A percentile compares a stretch with the other conserved stretches of the same genome.
Evolutionary conservation across 2,113 vertebrate species (phyloP).

Genomic region (Lycaon pictus): DNA sequence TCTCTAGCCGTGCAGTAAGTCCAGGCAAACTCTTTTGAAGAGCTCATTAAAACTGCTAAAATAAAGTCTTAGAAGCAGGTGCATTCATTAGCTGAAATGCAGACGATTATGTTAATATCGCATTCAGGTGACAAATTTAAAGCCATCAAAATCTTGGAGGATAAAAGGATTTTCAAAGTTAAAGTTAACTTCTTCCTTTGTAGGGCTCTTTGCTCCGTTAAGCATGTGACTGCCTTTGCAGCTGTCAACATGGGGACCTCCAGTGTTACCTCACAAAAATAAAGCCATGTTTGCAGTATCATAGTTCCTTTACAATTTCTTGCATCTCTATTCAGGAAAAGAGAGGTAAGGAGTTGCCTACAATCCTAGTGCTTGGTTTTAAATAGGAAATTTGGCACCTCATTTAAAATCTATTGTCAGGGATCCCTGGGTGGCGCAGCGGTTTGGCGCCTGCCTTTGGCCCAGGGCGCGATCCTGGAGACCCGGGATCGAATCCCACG

Average conservation of each 20-base stretch:
- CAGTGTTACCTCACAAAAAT: slow-evolving; percentile 35
- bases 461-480: no score
- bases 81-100: slow-evolving; percentile 81
- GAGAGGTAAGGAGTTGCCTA: slow-evolving; percentile 34
- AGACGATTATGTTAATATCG: slow-evolving; percentile 80
- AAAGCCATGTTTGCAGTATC: slow-evolving; percentile 34
- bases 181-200: slow-evolving; percentile 71
- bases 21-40: slow-evolving; percentile 80
- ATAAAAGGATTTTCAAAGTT: slow-evolving; percentile 79
- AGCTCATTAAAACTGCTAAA: slow-evolving; percentile 83
- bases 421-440: no score
- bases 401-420: background rate
- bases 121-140: slow-evolving; percentile 83
- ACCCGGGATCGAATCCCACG: no score
- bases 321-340: slow-evolving; percentile 49
- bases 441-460: no score
- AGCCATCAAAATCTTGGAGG: slow-evolving; percentile 72
- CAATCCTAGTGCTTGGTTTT: background rate
- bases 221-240: slow-evolving; percentile 44
- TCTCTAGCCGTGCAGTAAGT: slow-evolving; percentile 66
- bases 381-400: background rate
- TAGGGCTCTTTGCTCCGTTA: slow-evolving; percentile 42
- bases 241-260: slow-evolving; percentile 47
- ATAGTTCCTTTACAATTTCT: slow-evolving; percentile 14
- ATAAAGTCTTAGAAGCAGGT: slow-evolving; percentile 83